These are phyloP conservation scores for Ennomos fuscantarius DNA, from an alignment of 2,888 invertebrate genomes.

Conservation along the genomic window DNA sequence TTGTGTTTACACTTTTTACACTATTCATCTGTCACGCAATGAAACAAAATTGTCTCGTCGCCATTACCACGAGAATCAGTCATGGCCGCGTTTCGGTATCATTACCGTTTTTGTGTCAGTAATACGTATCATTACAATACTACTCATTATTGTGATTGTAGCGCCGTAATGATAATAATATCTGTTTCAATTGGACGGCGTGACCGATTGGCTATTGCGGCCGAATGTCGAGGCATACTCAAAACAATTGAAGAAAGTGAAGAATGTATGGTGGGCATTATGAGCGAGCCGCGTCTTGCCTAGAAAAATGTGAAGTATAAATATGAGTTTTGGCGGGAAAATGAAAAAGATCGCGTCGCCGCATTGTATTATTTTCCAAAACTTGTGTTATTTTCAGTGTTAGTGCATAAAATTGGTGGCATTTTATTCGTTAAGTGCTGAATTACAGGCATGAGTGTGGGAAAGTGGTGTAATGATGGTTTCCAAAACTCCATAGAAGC, in stretches of 20 bases:
- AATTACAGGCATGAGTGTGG: no score
- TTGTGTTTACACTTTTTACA: slow-evolving; percentile 23
- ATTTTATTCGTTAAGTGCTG: no score
- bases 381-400: no score
- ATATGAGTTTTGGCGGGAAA: no score
- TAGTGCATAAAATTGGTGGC: no score
- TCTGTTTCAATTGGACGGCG: slow-evolving; percentile 60
- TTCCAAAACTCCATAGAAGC: no score
- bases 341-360: no score
- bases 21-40: slow-evolving; percentile 23
- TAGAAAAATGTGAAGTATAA: slow-evolving; percentile 9
- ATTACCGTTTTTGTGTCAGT: slow-evolving; percentile 41
- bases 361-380: no score
- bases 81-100: slow-evolving; percentile 37
- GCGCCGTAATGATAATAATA: slow-evolving; percentile 53
- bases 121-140: slow-evolving; percentile 37
- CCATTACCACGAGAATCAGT: slow-evolving; percentile 23
- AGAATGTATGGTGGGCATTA: slow-evolving; percentile 11
- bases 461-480: no score
- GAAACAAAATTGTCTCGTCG: slow-evolving; percentile 27
- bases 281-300: slow-evolving; percentile 1
- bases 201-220: slow-evolving; percentile 39
- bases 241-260: slow-evolving; percentile 27
- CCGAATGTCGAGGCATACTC: background rate
- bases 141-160: slow-evolving; percentile 54